A percentile compares a stretch with the other conserved stretches of the same genome.
phyloP scores from a whole-genome alignment of 2,888 invertebrate species.

The Drosophila histrio region DNA sequence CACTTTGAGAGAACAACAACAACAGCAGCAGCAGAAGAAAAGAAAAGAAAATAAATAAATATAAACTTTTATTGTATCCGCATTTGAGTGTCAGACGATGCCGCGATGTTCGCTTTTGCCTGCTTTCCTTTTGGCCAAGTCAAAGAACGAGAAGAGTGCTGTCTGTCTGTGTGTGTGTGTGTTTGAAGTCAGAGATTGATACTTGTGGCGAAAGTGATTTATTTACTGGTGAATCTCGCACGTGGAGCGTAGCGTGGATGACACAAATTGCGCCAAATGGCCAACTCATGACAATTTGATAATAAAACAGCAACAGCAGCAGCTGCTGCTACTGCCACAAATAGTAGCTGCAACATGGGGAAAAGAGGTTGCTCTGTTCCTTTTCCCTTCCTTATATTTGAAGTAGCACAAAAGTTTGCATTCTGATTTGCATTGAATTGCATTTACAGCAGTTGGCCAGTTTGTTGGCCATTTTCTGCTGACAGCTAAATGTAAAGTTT shows the following conservation, averaged over 20 bases:
- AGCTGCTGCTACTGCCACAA: constrained; percentile 15
- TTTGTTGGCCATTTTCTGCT: constrained; percentile 37
- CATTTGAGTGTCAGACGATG: constrained; percentile 72
- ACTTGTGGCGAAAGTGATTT: constrained; percentile 78
- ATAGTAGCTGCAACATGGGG: constrained; percentile 8
- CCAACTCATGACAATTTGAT: constrained; percentile 74
- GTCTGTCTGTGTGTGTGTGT: constrained; percentile 5
- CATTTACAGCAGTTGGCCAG: constrained; percentile 46
- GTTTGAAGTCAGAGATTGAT: constrained; percentile 71
- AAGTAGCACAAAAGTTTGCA: constrained; percentile 53
- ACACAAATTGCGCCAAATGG: constrained; percentile 74
- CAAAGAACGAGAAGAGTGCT: constrained; percentile 10
- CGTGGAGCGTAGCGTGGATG: constrained; percentile 44
- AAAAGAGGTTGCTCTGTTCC: not conserved
- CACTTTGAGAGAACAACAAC: constrained; percentile 58
- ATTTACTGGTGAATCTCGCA: constrained; percentile 58
- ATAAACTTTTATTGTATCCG: constrained; percentile 77
- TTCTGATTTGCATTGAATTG: constrained; percentile 65
- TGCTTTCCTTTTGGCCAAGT: constrained; percentile 43
- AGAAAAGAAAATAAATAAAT: constrained; percentile 25
- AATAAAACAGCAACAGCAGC: constrained; percentile 59
- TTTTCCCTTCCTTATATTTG: not conserved
- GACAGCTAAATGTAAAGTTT: constrained; percentile 71
- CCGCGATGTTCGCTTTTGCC: constrained; percentile 47
- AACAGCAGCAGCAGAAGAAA: constrained; percentile 27